Percentiles rank a stretch among this genome's conserved stretches.
These are phyloP conservation scores for Ranitomeya imitator DNA, from an alignment of 2,113 vertebrate genomes.

Conservation along the genomic window DNA sequence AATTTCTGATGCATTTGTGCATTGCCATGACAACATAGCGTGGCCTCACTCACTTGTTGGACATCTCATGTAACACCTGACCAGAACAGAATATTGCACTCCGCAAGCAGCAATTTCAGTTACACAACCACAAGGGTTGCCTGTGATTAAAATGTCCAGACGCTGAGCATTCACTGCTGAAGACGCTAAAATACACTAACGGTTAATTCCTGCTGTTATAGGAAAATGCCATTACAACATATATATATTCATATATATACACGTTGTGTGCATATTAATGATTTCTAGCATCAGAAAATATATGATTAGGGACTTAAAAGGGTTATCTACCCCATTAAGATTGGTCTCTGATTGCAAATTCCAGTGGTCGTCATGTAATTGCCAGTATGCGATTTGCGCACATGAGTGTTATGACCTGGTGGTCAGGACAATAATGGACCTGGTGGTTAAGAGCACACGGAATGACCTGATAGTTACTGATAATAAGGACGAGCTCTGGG, in stretches of 20 bases:
- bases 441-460: no score
- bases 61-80: slow-evolving; percentile 24
- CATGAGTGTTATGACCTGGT: no score
- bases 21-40: slow-evolving; percentile 33
- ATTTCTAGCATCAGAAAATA: no score
- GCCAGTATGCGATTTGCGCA: no score
- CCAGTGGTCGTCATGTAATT: no score
- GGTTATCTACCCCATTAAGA: no score
- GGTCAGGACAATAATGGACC: no score
- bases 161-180: no score
- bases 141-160: neutral
- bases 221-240: neutral
- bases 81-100: neutral
- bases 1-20: slow-evolving; percentile 24
- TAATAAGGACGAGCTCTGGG: no score
- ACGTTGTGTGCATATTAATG: neutral
- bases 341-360: no score
- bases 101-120: neutral
- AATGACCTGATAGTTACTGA: no score
- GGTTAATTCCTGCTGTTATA: neutral
- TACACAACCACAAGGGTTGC: neutral
- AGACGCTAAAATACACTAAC: neutral
- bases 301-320: no score
- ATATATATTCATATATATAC: neutral
- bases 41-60: slow-evolving; percentile 21